phyloP scores from a whole-genome alignment of 2,888 invertebrate genomes.

The Corythucha ciliata region DNA sequence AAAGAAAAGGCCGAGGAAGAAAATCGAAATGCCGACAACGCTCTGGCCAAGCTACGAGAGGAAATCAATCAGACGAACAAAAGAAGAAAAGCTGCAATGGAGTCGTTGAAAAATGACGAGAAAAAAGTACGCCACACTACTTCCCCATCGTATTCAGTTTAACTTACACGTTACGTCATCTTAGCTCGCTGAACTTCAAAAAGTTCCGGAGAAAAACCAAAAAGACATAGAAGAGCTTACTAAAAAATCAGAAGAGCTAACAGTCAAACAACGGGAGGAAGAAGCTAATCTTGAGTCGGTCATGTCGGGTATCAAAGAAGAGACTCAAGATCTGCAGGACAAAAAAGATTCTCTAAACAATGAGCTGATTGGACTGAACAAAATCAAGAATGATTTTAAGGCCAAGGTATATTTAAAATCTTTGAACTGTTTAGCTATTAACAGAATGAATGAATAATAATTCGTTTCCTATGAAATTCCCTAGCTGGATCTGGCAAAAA shows the following conservation, averaged over 20 bases:
- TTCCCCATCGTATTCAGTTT: too few species aligned
- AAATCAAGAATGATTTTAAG: conserved; percentile 61
- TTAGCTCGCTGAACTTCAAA: conserved; percentile 45
- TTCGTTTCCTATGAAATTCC: conserved; percentile 28
- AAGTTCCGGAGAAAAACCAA: conserved; percentile 62
- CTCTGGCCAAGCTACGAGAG: conserved; percentile 46
- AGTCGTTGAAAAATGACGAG: conserved; percentile 48
- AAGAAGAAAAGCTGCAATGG: conserved; percentile 63
- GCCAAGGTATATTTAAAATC: conserved; percentile 41
- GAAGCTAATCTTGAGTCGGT: conserved; percentile 50
- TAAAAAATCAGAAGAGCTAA: conserved; percentile 41
- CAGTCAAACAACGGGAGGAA: conserved; percentile 45
- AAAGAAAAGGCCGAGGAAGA: conserved; percentile 48
- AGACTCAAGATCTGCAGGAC: conserved; percentile 61
- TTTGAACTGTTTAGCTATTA: not conserved
- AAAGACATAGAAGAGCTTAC: conserved; percentile 52
- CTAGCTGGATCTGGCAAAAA: conserved; percentile 54
- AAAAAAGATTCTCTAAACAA: conserved; percentile 60
- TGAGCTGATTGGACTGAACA: conserved; percentile 58
- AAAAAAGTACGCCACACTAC: conserved; percentile 40
- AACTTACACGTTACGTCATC: conserved; percentile 9
- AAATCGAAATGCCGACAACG: conserved; percentile 44
- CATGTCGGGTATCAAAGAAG: conserved; percentile 54
- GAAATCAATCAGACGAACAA: conserved; percentile 60
- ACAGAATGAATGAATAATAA: not conserved